A percentile compares a stretch with the other conserved stretches of the same genome.
Evolutionary conservation across 2,113 vertebrate genomes (phyloP).

Genomic region (Micromys minutus): DNA sequence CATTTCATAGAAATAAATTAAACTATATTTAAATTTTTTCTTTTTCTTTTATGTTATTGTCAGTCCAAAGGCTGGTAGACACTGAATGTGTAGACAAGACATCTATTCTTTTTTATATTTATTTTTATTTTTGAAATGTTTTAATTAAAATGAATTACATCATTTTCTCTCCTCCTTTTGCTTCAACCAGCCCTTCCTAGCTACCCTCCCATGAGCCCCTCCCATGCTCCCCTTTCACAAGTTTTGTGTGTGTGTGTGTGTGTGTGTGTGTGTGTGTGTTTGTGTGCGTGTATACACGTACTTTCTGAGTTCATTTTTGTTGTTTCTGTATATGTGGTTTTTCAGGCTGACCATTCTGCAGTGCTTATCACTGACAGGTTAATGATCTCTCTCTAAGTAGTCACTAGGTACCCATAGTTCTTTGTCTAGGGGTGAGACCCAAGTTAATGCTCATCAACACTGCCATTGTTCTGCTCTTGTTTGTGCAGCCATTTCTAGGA

Average conservation of each 20-base stretch:
- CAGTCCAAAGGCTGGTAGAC: background rate
- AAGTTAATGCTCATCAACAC: background rate
- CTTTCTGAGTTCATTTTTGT: background rate
- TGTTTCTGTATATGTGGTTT: background rate
- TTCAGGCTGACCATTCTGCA: background rate
- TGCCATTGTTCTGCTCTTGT: background rate
- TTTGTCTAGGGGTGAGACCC: background rate
- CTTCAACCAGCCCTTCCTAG: background rate
- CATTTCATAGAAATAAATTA: slow-evolving; percentile 46
- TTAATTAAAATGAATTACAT: background rate
- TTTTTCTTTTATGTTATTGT: background rate
- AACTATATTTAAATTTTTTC: background rate
- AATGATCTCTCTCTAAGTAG: background rate
- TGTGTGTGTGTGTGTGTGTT: too few relatives aligned
- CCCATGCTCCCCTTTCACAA: background rate
- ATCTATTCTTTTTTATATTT: background rate
- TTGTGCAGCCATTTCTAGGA: background rate
- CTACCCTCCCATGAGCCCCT: background rate
- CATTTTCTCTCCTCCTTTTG: background rate
- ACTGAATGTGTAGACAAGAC: slow-evolving; percentile 49
- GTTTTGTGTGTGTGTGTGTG: background rate
- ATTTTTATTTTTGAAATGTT: background rate
- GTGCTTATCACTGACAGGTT: background rate
- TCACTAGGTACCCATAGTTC: background rate
- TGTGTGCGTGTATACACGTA: background rate